Conservation (phyloP, 2,888 invertebrate genomes). For the Rambutsinella grinnellia region DNA sequence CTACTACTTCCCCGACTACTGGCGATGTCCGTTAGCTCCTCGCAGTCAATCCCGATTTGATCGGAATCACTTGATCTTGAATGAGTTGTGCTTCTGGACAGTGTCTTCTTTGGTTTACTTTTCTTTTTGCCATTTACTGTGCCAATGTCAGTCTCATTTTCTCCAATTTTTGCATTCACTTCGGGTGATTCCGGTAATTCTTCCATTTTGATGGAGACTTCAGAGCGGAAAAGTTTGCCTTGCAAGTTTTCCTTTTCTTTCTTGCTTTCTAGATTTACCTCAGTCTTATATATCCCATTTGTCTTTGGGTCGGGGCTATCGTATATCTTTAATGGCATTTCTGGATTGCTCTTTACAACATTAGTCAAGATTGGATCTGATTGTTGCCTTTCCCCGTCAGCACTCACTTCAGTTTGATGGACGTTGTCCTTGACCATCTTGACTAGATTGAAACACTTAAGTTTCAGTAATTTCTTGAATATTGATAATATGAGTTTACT, state of each 20-base stretch:
- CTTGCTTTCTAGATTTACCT: not conserved
- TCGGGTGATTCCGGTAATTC: not conserved
- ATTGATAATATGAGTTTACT: too few relatives aligned
- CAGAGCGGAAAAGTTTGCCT: conserved; percentile 11
- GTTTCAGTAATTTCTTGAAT: too few relatives aligned
- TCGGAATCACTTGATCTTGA: conserved; percentile 31
- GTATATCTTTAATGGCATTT: not conserved
- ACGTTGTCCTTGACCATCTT: conserved; percentile 1
- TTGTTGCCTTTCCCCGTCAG: too few relatives aligned
- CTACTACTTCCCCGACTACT: conserved; percentile 20
- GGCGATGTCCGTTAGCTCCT: conserved; percentile 6
- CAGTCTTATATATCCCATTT: conserved; percentile 24
- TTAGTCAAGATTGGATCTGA: too few relatives aligned
- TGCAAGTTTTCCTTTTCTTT: not conserved
- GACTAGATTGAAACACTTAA: too few relatives aligned
- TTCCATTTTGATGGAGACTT: conserved; percentile 12
- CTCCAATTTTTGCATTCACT: not conserved
- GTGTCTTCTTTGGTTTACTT: conserved; percentile 4
- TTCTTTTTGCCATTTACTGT: not conserved
- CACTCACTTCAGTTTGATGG: too few relatives aligned
- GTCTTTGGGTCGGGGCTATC: too few relatives aligned
- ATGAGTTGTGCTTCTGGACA: conserved; percentile 21
- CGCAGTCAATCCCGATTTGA: conserved; percentile 31
- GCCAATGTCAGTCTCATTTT: not conserved
- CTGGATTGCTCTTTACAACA: not conserved